Base-by-base conservation (phyloP, 2,888 invertebrate genomes). In the Melanargia galathea region DNA sequence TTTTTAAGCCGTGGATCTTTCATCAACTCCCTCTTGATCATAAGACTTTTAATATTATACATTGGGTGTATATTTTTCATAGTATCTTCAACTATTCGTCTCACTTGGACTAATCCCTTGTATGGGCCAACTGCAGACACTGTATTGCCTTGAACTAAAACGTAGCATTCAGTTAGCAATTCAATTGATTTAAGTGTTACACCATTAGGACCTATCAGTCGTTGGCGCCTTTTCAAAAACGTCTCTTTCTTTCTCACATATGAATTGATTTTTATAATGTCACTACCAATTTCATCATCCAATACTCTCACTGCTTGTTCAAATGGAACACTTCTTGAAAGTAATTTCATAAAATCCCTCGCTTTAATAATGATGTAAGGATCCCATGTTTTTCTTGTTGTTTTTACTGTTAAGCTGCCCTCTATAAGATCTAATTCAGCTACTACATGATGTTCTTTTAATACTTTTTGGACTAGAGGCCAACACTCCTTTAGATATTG, bases 31-130 rank as follows among this genome's bases (percentile, higher is more conserved):
- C 95, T 93, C 83, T 99, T 99, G 57, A 99, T 98, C 99, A 99
- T 99, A 57, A 99, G 86, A 2, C 97, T 96, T 91, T 99, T 97
- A 1, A 99, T 98, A 78, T 98, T 99, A 80, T 99, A 99, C 83
- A 99, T 97, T 0, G 99, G 99, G 92, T 99, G 99, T 61, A 99
- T 94, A 84, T 99, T 99, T 80, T 97, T 97, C 99, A 99, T 99
- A 0, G 98, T 98, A 74, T 99, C 99, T 78, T 96, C 95, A 1
- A 97, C 97, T 75, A 99, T 97, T 73, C 96, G 94, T 62, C 98
- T 92, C 0, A 97, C 97, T 83, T 97, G 96, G 62, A 95, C 94
- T 24, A 97, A 83, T 0, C 99, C 99, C 86, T 95, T 96, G 78
- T 98, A 97, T 1, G 99, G 98, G 0, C 99, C 99, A n/a, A 99